Evolutionary conservation across 2,797 vertebrate species (phyloP).

Genomic region (Artibeus jamaicensis): DNA sequence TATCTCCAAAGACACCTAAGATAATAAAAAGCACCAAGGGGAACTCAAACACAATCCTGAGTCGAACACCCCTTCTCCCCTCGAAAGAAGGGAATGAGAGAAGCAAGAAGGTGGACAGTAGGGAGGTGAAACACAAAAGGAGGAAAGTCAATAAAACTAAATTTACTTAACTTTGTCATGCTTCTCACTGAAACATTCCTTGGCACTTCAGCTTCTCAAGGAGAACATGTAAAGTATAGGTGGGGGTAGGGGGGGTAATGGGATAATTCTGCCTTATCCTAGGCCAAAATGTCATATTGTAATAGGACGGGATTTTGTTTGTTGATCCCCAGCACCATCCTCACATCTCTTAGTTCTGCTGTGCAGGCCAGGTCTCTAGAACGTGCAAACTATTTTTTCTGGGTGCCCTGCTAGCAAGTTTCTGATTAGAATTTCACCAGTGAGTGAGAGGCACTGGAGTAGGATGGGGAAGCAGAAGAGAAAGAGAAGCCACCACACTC

Average conservation of each 20-base stretch:
- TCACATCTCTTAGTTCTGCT: not conserved
- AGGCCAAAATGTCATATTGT: not conserved
- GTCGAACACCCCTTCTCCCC: not conserved
- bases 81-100: not conserved
- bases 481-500: not conserved
- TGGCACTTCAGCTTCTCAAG: not conserved
- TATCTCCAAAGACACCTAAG: slow-evolving; percentile 9
- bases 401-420: too few relatives aligned
- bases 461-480: not conserved
- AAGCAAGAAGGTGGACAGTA: not conserved
- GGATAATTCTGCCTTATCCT: not conserved
- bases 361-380: not conserved
- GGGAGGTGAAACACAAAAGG: not conserved
- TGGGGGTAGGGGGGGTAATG: not conserved
- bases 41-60: not conserved
- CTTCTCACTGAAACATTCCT: not conserved
- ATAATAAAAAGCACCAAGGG: slow-evolving; percentile 48
- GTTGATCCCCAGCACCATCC: too few relatives aligned
- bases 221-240: not conserved
- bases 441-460: too few relatives aligned
- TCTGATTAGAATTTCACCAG: not conserved
- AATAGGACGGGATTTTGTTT: too few relatives aligned
- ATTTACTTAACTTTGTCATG: not conserved
- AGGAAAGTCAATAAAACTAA: not conserved
- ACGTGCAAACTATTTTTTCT: not conserved